phyloP scores from a whole-genome alignment of 2,797 vertebrate genomes.

The Pachyuromys duprasi region DNA sequence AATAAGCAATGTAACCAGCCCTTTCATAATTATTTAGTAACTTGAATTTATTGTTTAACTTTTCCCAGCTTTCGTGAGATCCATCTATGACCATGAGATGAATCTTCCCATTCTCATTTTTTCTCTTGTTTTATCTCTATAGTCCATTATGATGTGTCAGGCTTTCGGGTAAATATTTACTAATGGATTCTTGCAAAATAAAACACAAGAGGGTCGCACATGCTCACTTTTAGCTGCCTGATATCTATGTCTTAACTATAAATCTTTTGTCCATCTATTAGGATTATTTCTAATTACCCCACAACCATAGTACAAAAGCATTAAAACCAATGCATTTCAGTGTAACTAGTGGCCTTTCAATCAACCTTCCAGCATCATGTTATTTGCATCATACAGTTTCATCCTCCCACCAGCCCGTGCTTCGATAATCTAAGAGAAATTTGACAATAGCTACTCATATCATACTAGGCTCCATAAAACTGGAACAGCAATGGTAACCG shows the following conservation, averaged over 20 bases:
- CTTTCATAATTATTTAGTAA: background rate
- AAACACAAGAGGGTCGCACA: no score
- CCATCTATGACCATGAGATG: background rate
- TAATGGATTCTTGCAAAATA: background rate
- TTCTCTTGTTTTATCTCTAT: background rate
- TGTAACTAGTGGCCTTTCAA: background rate
- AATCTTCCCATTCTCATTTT: accelerated
- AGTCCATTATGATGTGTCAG: accelerated
- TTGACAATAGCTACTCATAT: background rate
- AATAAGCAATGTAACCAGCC: background rate
- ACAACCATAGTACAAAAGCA: no score
- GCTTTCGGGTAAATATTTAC: background rate
- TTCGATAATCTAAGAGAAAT: background rate
- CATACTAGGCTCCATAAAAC: background rate
- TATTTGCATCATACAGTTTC: background rate
- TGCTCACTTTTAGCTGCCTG: background rate
- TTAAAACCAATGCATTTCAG: background rate
- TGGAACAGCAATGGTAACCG: background rate
- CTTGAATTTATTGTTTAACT: background rate
- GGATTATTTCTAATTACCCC: background rate
- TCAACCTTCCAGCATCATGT: background rate
- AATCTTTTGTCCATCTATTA: background rate
- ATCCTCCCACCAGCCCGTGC: background rate
- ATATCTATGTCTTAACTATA: background rate
- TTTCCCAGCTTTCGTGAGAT: background rate